phyloP scores from a whole-genome alignment of 2,797 vertebrate species.

The Rhynchotus rufescens region DNA sequence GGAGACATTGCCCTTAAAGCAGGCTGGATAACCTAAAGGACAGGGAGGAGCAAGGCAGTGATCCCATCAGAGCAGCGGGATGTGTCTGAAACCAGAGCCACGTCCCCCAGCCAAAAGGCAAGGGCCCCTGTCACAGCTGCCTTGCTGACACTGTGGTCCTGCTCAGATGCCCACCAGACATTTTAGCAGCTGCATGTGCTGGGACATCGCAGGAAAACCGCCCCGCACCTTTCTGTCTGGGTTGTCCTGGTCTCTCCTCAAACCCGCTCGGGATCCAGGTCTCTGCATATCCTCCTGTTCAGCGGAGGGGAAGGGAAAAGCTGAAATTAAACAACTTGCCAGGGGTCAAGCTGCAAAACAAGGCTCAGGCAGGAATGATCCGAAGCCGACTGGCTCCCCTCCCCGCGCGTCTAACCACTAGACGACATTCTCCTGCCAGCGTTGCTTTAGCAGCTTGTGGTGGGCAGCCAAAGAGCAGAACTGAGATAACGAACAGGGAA shows the following conservation, averaged over 20 bases:
- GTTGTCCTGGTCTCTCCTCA: rapidly evolving
- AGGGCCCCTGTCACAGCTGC: background rate
- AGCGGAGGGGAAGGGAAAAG: rapidly evolving
- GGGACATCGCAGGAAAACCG: background rate
- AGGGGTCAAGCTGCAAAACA: background rate
- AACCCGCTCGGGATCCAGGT: background rate
- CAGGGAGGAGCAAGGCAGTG: too few relatives aligned
- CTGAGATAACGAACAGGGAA: background rate
- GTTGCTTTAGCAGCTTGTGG: background rate
- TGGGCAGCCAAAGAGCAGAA: constrained; percentile 44
- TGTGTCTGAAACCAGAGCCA: background rate
- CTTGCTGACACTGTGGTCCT: rapidly evolving
- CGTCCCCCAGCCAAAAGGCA: background rate
- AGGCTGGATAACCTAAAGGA: background rate
- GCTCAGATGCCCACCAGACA: rapidly evolving
- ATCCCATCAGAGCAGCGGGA: background rate
- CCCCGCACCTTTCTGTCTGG: rapidly evolving
- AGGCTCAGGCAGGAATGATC: background rate
- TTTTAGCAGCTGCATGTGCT: background rate
- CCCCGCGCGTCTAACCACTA: background rate
- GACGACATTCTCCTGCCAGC: background rate
- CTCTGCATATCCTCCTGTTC: background rate
- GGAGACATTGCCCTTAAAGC: background rate
- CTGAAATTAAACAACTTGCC: background rate
- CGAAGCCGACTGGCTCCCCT: background rate